A percentile compares a stretch with the other conserved stretches of the same genome.
Evolutionary conservation across 2,113 vertebrate genomes (phyloP).

Genomic region (Laticauda colubrina): DNA sequence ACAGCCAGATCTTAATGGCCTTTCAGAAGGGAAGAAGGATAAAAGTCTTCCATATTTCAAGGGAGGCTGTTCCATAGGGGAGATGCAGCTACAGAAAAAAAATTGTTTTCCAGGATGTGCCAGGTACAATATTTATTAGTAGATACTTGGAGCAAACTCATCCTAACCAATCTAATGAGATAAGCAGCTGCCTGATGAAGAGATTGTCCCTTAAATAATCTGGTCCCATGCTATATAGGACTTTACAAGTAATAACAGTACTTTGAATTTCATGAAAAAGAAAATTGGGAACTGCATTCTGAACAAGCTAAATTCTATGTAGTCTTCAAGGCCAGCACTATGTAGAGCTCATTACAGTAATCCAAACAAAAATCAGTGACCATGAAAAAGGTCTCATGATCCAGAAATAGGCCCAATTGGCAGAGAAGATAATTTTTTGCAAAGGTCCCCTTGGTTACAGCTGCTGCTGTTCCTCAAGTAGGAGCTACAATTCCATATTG

Average conservation of each 20-base stretch:
- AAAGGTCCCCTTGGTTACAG: too few species aligned
- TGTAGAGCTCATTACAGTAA: neutral
- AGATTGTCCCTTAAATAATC: neutral
- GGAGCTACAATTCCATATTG: too few species aligned
- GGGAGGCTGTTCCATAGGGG: neutral
- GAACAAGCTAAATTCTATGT: neutral
- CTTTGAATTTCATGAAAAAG: neutral
- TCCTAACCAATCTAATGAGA: neutral
- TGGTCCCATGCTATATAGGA: neutral
- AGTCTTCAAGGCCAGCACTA: neutral
- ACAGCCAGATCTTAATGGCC: neutral
- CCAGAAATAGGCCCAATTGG: neutral
- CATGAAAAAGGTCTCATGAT: neutral
- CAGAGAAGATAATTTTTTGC: neutral
- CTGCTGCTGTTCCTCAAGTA: too few species aligned
- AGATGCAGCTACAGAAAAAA: neutral
- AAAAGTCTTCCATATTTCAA: neutral
- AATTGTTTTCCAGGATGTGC: neutral
- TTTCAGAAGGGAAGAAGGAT: neutral
- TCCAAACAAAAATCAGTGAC: neutral
- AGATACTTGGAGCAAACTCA: neutral
- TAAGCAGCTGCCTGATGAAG: neutral
- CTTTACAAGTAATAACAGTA: neutral
- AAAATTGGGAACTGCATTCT: neutral
- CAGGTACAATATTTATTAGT: neutral